Evolutionary conservation across 2,113 vertebrate genomes (phyloP).

Genomic region (Cryptomyrus ogoouensis): DNA sequence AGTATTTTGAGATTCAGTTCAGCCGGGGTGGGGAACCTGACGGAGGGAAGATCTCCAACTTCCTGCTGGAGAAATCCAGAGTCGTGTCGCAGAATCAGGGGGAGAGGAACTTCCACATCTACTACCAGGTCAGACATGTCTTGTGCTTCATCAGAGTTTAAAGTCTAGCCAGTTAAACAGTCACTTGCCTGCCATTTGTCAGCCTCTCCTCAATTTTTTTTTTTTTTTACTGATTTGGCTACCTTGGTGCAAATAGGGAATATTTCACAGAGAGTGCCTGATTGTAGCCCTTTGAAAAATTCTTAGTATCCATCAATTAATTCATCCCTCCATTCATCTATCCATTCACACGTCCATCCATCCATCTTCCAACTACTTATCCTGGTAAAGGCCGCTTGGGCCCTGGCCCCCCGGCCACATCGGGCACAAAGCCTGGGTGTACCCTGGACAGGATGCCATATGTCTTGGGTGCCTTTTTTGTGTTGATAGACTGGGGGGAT

Average conservation of each 20-base stretch:
- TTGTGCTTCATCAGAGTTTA: not conserved
- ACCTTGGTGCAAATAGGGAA: not conserved
- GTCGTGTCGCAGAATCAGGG: constrained; percentile 69
- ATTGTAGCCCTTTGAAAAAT: not conserved
- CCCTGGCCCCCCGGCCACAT: not conserved
- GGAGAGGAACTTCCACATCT: constrained; percentile 77
- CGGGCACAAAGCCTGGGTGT: not conserved
- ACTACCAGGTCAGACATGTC: constrained; percentile 64
- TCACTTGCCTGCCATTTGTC: not conserved
- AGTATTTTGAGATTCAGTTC: constrained; percentile 81
- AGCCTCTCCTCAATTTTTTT: not conserved
- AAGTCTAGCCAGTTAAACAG: not conserved
- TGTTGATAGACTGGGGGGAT: not conserved
- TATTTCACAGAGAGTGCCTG: not conserved
- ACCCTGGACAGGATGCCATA: not conserved
- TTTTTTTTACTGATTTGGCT: not conserved
- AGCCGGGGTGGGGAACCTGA: constrained; percentile 73
- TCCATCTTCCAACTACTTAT: not conserved
- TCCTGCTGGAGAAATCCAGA: constrained; percentile 71
- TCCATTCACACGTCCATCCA: not conserved
- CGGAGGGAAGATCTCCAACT: constrained; percentile 75
- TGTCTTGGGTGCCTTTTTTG: not conserved
- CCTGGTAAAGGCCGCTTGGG: not conserved
- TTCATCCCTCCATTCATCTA: no score
- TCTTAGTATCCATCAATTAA: not conserved